Percentiles rank a stretch among this genome's conserved stretches.
These are phyloP conservation scores for Semotilus atromaculatus DNA, from an alignment of 2,797 vertebrate genomes.

Conservation along the genomic window DNA sequence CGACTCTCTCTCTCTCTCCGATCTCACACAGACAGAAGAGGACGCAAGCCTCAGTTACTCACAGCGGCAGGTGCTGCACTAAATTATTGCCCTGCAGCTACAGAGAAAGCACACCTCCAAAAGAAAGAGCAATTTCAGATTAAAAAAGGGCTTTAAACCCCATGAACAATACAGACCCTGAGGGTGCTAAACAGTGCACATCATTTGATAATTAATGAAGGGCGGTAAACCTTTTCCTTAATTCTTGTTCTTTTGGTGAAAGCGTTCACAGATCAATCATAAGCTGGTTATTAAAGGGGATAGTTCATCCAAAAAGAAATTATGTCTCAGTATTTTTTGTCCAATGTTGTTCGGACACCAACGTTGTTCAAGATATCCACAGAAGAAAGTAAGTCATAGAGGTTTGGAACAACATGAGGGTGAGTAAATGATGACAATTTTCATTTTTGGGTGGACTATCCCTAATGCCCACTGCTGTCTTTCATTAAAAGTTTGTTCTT, in stretches of 20 bases:
- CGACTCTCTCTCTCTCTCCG: slow-evolving; percentile 58
- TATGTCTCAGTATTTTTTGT: neutral
- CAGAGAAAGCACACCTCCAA: slow-evolving; percentile 62
- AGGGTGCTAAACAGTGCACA: slow-evolving; percentile 77
- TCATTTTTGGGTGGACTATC: neutral
- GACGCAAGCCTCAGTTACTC: slow-evolving; percentile 72
- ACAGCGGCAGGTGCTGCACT: slow-evolving; percentile 88
- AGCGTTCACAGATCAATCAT: neutral
- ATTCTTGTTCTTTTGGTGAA: slow-evolving; percentile 8
- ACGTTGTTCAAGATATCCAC: neutral
- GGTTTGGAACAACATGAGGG: neutral
- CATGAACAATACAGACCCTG: slow-evolving; percentile 80
- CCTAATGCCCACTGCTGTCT: slow-evolving; percentile 56
- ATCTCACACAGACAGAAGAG: slow-evolving; percentile 31
- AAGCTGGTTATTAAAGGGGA: neutral
- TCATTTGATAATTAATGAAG: slow-evolving; percentile 80
- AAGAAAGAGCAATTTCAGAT: slow-evolving; percentile 84
- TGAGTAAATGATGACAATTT: neutral
- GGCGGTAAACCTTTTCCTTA: slow-evolving; percentile 67
- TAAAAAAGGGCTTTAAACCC: slow-evolving; percentile 72
- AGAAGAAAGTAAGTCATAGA: neutral
- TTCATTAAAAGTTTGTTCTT: slow-evolving; percentile 62
- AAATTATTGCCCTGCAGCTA: slow-evolving; percentile 86
- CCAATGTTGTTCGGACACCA: neutral
- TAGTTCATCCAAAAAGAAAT: neutral